Conservation (phyloP, 2,888 invertebrate genomes). For the Bursaphelenchus okinawaensis region DNA sequence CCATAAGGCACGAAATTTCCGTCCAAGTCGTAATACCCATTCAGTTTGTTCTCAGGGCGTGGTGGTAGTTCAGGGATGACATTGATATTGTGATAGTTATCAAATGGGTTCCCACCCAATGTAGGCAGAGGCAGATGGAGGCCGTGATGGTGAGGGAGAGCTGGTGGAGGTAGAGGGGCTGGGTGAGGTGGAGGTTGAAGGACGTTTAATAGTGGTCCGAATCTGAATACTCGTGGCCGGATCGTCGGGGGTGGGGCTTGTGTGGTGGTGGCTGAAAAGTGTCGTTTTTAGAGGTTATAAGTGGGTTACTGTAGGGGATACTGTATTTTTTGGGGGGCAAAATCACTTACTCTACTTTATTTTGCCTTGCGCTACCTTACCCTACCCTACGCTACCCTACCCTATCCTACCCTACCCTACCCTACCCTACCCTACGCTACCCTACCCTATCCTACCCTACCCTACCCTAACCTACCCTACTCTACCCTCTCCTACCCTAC, state of each 20-base stretch:
- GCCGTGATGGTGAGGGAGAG: not conserved
- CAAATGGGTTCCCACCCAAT: not conserved
- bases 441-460: no score
- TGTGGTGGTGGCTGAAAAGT: not conserved
- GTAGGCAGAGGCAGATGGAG: not conserved
- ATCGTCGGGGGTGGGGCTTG: not conserved
- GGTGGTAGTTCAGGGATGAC: constrained; percentile 8
- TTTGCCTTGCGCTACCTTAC: no score
- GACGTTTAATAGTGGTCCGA: constrained; percentile 4
- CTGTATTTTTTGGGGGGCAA: no score
- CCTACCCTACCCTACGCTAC: no score
- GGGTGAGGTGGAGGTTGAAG: not conserved
- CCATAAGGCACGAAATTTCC: constrained; percentile 11
- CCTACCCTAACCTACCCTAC: no score
- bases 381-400: no score
- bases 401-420: no score
- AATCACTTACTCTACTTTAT: no score
- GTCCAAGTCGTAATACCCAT: constrained; percentile 11
- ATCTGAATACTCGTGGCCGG: constrained; percentile 6
- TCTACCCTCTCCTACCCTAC: no score
- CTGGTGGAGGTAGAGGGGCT: not conserved
- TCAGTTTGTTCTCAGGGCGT: constrained; percentile 4
- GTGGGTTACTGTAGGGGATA: no score
- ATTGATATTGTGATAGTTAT: constrained; percentile 10
- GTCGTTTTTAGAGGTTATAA: not conserved